Base-by-base conservation (phyloP, 2,888 invertebrate genomes). In the Rotaria socialis region DNA sequence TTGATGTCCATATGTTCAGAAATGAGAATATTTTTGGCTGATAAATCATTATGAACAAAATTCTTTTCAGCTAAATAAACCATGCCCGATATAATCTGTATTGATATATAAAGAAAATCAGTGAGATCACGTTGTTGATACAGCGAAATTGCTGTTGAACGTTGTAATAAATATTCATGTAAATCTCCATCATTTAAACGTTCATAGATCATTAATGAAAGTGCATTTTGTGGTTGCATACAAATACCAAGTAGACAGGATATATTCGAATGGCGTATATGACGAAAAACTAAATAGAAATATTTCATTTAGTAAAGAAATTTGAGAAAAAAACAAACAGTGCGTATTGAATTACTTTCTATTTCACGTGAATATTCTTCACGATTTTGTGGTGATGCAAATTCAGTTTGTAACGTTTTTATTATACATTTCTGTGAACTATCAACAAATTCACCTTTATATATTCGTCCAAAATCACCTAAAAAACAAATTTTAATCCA, bases 131-230 rank as follows among this genome's bases (percentile, higher is more conserved):
- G 87, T 91, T 90, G 86, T 90, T 91, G 74, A 90, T 88, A n/a
- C 85, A 86, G 19, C 88, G 93, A 93, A 16, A 92, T 91, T 88
- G 93, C 92, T 1, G 97, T 96, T 0, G 96, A 96, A 90, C 96
- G 94, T 3, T 94, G 93, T 90, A 96, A 95, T 43, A 99, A 92
- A 92, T 96, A 97, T 91, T 98, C 97, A 90, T 98, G 97, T 86
- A 99, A 93, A 91, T 99, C 97, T 0, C 98, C 97, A 91, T 96
- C 91, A 3, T 89, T 95, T 97, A 98, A 97, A 90, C 96, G 96
- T 91, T 99, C 98, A 92, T 98, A 98, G 43, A 99, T 92, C 96
- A 97, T 96, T 90, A 96, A 96, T 91, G 95, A 93, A 0, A 96
- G 96, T 90, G 96, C 89, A 95, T 89, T 95, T 95, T 58, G 55